Conservation (phyloP, 92 coral and sea anemone species). For the Phenganax marumi region DNA sequence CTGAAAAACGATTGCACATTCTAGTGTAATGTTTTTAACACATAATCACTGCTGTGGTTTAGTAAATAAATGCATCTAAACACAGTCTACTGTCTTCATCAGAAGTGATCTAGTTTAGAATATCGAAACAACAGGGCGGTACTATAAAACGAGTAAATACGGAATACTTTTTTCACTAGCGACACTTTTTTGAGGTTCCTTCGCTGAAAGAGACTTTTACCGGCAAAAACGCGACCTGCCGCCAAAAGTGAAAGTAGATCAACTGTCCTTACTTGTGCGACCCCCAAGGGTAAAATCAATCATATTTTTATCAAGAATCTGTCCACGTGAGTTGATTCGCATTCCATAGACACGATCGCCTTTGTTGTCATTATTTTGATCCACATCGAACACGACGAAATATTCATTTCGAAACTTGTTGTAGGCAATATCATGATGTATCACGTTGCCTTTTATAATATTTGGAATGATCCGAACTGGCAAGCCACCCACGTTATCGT, state of each 20-base stretch:
- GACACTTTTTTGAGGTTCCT: too few relatives aligned
- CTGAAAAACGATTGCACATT: too few relatives aligned
- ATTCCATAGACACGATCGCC: slow-evolving; percentile 74
- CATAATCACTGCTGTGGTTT: too few relatives aligned
- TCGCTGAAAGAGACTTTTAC: too few relatives aligned
- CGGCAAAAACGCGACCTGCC: too few relatives aligned
- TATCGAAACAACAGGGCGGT: too few relatives aligned
- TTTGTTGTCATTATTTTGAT: slow-evolving; percentile 65
- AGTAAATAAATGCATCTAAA: too few relatives aligned
- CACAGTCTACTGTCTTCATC: too few relatives aligned
- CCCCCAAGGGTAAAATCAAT: slow-evolving; percentile 74
- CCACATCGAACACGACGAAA: slow-evolving; percentile 80
- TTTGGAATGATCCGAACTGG: slow-evolving; percentile 61
- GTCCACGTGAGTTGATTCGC: slow-evolving; percentile 61
- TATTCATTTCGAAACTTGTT: slow-evolving; percentile 76
- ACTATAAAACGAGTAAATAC: too few relatives aligned
- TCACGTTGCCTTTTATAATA: slow-evolving; percentile 64
- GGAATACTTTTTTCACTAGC: too few relatives aligned
- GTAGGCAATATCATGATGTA: slow-evolving; percentile 77
- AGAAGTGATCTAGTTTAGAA: too few relatives aligned
- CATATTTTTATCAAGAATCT: slow-evolving; percentile 59
- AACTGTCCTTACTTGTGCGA: slow-evolving; percentile 54
- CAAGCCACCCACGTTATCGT: slow-evolving; percentile 58
- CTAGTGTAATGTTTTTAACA: too few relatives aligned
- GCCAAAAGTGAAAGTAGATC: not conserved